Evolutionary conservation across 2,113 vertebrate species (phyloP), one percentile per base, ranked within the genome.

Genomic region (Seriola quinqueradiata): DNA sequence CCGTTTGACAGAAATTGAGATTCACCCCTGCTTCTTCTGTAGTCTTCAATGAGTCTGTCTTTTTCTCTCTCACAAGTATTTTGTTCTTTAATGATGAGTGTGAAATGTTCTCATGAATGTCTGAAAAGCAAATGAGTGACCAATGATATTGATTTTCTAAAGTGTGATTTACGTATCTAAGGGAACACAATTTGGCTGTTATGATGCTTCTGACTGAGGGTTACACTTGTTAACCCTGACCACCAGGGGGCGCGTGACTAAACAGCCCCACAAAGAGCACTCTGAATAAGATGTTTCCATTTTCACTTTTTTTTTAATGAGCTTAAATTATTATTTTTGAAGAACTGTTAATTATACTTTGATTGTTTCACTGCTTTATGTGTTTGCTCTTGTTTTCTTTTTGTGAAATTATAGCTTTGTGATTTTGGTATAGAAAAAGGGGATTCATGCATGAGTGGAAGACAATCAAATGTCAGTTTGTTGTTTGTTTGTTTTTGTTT

Each of bases 271-370:
- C 38, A 76, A 38, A 81, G 54, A 84, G 75, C 85, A 89, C 89
- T 92, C 88, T 89, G 84, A 92, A 83, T 83, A 89, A 85, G 87
- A 92, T 84, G 77, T 87, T 83, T 84, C 66, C 28, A 73, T 87
- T 79, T 86, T 81, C 82, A 80, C 69, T 58, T 79, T 40, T 81
- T 72, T 58, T 67, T 83, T 82, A 36, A 84, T 82, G 14, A 75
- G 38, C 89, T 92, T 91, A 92, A 92, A 86, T 93, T 90, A 91
- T 92, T 92, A 25, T 87, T 88, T 86, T 90, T 84, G 57, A 72
- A 66, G 11, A 89, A 81, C 64, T 90, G 77, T 89, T 84, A 83
- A 90, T 93, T 88, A 72, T 92, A 69, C 52, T 84, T 90, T 88
- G 61, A 86, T 91, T 85, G 78, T 85, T 77, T 89, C 32, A 71